A percentile compares a stretch with the other conserved stretches of the same genome.
Conservation (phyloP, 2,888 invertebrate species). For the Charanyca ferruginea region DNA sequence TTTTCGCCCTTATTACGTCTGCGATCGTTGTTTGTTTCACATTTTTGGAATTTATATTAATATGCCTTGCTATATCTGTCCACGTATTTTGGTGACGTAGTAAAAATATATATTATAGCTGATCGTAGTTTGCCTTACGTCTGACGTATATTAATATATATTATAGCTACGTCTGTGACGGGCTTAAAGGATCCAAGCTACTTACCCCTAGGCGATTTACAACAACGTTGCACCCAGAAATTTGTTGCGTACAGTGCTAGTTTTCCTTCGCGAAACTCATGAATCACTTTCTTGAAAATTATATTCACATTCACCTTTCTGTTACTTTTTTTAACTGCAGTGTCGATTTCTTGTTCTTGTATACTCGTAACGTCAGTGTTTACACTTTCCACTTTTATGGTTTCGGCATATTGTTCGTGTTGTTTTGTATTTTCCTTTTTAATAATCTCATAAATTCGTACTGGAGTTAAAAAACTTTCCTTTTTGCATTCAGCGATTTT, state of each 20-base stretch:
- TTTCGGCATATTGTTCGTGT: neutral
- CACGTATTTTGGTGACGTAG: no score
- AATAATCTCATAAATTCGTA: constrained; percentile 1
- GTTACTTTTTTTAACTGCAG: neutral
- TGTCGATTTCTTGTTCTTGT: neutral
- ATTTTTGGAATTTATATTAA: no score
- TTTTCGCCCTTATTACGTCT: no score
- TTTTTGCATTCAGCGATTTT: constrained; percentile 24
- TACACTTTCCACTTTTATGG: neutral
- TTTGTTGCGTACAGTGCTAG: neutral
- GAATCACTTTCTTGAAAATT: neutral
- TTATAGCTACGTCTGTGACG: no score
- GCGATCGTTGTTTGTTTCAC: no score
- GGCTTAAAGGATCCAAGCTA: no score
- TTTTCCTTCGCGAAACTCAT: neutral
- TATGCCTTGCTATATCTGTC: no score
- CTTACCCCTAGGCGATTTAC: no score
- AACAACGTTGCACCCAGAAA: constrained; percentile 33
- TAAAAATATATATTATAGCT: no score
- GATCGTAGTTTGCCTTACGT: no score
- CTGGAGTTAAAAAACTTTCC: neutral
- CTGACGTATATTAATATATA: no score
- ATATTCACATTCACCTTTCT: neutral
- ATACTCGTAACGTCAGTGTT: neutral
- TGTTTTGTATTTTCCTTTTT: neutral